Percentiles rank a stretch among this genome's conserved stretches.
phyloP scores from a whole-genome alignment of 2,797 vertebrate genomes.

The Thunnus albacares region DNA sequence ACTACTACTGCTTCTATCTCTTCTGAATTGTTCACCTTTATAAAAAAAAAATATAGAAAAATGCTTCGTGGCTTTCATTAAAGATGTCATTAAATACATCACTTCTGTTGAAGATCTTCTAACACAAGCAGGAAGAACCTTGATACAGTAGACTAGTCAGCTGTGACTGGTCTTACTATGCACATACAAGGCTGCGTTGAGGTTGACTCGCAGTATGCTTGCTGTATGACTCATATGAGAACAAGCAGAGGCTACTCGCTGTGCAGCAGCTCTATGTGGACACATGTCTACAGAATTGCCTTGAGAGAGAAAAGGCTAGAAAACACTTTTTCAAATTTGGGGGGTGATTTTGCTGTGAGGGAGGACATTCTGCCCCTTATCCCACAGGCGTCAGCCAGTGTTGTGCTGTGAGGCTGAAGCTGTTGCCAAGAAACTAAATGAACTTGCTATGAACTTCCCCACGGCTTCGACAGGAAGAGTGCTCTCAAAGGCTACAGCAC shows the following conservation, averaged over 20 bases:
- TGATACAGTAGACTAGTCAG: background rate
- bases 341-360: slow-evolving; percentile 24
- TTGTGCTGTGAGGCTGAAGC: slow-evolving; percentile 52
- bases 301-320: slow-evolving; percentile 28
- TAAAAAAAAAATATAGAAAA: background rate
- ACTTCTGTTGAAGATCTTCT: background rate
- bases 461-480: slow-evolving; percentile 13
- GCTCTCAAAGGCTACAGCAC: slow-evolving; percentile 12
- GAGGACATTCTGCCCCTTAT: slow-evolving; percentile 45
- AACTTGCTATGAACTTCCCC: slow-evolving; percentile 71
- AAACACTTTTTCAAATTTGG: background rate
- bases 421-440: slow-evolving; percentile 76
- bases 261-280: slow-evolving; percentile 21
- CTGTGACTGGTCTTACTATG: background rate
- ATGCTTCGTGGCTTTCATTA: background rate
- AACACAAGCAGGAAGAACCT: slow-evolving; percentile 5
- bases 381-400: slow-evolving; percentile 44
- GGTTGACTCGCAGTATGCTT: slow-evolving; percentile 20
- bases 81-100: background rate
- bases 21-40: background rate
- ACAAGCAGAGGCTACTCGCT: slow-evolving; percentile 51
- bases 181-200: slow-evolving; percentile 55
- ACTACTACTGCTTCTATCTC: background rate
- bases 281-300: slow-evolving; percentile 8
- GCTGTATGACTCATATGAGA: slow-evolving; percentile 70